These are phyloP conservation scores for Drosophila kepulauana DNA, from an alignment of 1,140 invertebrate genomes.

Conservation along the genomic window DNA sequence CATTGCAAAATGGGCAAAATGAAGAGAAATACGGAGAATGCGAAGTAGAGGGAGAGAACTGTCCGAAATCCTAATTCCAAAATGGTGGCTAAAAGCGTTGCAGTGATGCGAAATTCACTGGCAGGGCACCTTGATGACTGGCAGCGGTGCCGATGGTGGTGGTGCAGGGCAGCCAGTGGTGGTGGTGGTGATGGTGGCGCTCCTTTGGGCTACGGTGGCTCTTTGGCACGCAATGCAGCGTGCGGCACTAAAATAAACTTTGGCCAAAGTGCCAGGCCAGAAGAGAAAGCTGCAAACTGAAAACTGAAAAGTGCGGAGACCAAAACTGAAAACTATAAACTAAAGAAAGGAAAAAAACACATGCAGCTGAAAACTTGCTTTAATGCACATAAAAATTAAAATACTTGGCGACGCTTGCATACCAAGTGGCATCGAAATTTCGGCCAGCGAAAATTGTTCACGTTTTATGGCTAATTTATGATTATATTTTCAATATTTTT, in stretches of 20 bases:
- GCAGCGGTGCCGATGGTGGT: conserved; percentile 3
- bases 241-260: conserved; percentile 62
- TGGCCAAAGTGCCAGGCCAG: conserved; percentile 51
- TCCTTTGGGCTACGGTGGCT: conserved; percentile 17
- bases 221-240: conserved; percentile 68
- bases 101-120: conserved; percentile 53
- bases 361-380: conserved; percentile 55
- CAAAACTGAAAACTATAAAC: conserved; percentile 35
- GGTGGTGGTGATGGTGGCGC: conserved; percentile 12
- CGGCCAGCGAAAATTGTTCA: conserved; percentile 34
- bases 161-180: neutral
- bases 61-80: conserved; percentile 53
- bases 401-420: conserved; percentile 71
- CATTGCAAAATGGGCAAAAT: conserved; percentile 43
- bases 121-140: conserved; percentile 30
- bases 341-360: conserved; percentile 23
- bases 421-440: conserved; percentile 30
- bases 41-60: conserved; percentile 27
- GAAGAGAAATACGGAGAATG: conserved; percentile 11
- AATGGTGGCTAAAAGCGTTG: conserved; percentile 41
- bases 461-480: conserved; percentile 74
- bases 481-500: conserved; percentile 39
- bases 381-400: conserved; percentile 78
- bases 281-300: conserved; percentile 8
- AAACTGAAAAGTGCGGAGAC: conserved; percentile 3